Base-by-base conservation (phyloP, 2,113 vertebrate genomes). In the Poecilia latipinna region DNA sequence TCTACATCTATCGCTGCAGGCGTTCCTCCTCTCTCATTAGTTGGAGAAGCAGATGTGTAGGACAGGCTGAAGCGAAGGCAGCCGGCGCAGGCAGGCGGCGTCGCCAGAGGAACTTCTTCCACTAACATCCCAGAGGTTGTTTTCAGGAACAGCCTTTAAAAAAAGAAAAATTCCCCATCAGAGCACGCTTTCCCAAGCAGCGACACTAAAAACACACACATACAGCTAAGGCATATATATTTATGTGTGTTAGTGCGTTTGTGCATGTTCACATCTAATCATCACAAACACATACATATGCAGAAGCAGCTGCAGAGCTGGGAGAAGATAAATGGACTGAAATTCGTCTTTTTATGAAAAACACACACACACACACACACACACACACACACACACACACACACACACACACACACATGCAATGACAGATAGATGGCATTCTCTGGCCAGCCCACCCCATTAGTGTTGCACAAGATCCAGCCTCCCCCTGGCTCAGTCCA, bases 341-440 rank as follows among this genome's bases (percentile, higher is more conserved):
- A 74, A 70, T 69, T 75, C 29, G 6, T 72, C 22, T 62, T 68
- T 80, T 61, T 24, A 77, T 75, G 73, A 74, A 67, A 79, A 75
- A 79, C 0, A 72, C 6, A 17, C 33, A 44, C 32, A 61, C 67
- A 35, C 72, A 74, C 0, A 2, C 64, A 8, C 62, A 62, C 72
- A 68, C 28, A 68, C 51, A 37, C 6, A 44, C 60, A 8, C 0
- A 72, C 6, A 8, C 33, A 44, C 0, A 72, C 6, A 17, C 33
- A 44, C 32, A 61, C 67, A 35, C 72, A 74, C 0, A 2, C 64
- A 8, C 62, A 62, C 72, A 68, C 28, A 68, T 42, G 37, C 6
- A 8, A 3, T 79, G 79, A 82, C 42, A 71, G 79, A 85, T 89
- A 76, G 73, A 76, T 85, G 75, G 51, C 70, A 68, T 83, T 80